These are phyloP conservation scores for Drepana falcataria DNA, from an alignment of 2,888 invertebrate genomes.

Conservation along the genomic window DNA sequence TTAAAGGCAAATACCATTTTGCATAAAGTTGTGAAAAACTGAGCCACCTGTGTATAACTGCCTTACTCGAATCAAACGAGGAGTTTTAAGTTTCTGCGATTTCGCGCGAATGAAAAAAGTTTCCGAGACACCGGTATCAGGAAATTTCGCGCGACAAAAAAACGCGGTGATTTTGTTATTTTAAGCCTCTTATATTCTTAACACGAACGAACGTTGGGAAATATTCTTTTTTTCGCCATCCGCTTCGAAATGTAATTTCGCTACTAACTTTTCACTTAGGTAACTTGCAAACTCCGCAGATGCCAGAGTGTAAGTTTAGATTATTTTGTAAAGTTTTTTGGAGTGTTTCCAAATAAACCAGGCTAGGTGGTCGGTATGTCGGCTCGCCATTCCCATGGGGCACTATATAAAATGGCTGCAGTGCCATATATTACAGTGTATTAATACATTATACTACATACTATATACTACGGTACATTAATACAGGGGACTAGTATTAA, in stretches of 20 bases:
- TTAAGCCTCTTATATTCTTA: conserved; percentile 67
- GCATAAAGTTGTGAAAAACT: conserved; percentile 46
- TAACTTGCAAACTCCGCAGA: conserved; percentile 40
- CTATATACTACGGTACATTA: too few relatives aligned
- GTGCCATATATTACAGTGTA: neutral
- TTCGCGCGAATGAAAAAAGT: conserved; percentile 54
- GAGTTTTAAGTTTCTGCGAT: conserved; percentile 34
- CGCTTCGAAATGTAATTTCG: conserved; percentile 51
- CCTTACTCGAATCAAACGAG: conserved; percentile 38
- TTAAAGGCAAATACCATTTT: conserved; percentile 45
- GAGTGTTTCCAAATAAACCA: conserved; percentile 54
- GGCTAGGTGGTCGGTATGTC: conserved; percentile 19
- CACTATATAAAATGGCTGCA: conserved; percentile 25
- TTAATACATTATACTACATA: too few relatives aligned
- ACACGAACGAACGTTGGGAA: conserved; percentile 39
- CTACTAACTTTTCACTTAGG: conserved; percentile 68
- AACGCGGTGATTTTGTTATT: conserved; percentile 55
- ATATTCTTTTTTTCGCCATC: conserved; percentile 34
- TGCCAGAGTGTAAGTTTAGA: conserved; percentile 50
- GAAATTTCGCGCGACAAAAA: conserved; percentile 34
- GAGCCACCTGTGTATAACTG: conserved; percentile 43
- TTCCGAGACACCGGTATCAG: conserved; percentile 27
- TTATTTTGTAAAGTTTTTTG: conserved; percentile 59
- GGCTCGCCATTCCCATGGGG: conserved; percentile 11
- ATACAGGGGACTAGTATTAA: too few relatives aligned